Evolutionary conservation across 2,797 vertebrate genomes (phyloP).

Genomic region (Tragelaphus eurycerus): DNA sequence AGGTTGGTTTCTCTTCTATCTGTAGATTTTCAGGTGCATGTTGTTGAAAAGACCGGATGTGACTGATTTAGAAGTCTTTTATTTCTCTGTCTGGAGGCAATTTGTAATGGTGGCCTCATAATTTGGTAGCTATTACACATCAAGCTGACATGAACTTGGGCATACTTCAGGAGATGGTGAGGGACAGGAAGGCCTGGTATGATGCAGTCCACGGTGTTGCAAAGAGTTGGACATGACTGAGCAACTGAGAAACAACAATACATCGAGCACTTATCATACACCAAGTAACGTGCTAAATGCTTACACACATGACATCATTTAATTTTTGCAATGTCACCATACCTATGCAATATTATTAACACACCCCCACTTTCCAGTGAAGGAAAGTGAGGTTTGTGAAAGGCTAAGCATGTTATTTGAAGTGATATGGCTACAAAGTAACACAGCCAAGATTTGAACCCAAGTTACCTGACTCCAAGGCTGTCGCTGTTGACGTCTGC

Average conservation of each 20-base stretch:
- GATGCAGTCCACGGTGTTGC: neutral
- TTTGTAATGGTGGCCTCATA: neutral
- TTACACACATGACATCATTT: neutral
- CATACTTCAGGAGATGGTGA: neutral
- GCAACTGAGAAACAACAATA: neutral
- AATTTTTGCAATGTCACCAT: neutral
- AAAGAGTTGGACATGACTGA: neutral
- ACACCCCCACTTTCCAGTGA: neutral
- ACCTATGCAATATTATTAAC: neutral
- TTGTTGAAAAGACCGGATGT: neutral
- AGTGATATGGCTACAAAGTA: neutral
- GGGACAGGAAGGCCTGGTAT: neutral
- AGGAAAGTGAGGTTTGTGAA: neutral
- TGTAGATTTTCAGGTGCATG: neutral
- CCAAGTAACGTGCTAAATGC: neutral
- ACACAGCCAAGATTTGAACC: neutral
- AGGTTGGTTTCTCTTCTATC: neutral
- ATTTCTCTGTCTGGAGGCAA: constrained; percentile 7
- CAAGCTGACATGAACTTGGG: neutral
- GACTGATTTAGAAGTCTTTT: neutral
- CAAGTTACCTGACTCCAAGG: neutral
- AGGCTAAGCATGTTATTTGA: neutral
- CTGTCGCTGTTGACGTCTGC: neutral
- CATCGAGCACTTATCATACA: neutral
- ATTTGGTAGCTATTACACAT: neutral